Evolutionary conservation across 2,113 vertebrate genomes (phyloP).

Genomic region (Chinchilla lanigera): DNA sequence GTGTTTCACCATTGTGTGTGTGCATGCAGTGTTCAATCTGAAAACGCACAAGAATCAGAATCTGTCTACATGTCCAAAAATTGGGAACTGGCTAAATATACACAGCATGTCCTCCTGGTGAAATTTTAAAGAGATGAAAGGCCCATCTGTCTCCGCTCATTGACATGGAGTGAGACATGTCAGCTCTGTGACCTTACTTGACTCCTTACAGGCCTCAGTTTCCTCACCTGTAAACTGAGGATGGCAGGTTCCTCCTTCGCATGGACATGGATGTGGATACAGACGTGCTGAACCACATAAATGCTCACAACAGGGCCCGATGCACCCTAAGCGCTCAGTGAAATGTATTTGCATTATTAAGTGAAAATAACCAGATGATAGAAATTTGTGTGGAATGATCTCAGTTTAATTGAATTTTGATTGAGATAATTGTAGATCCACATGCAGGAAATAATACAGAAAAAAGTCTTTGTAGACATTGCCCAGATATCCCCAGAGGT

Average conservation of each 20-base stretch:
- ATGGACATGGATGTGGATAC: background rate
- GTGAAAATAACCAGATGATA: background rate
- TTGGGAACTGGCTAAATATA: background rate
- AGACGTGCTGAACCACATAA: no score
- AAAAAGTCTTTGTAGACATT: background rate
- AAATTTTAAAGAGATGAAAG: background rate
- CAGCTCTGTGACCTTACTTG: background rate
- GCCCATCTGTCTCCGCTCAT: background rate
- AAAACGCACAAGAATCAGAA: constrained; percentile 3
- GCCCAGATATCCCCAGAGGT: background rate
- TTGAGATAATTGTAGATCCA: background rate
- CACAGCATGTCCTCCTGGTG: background rate
- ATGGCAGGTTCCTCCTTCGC: background rate
- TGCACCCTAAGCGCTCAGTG: background rate
- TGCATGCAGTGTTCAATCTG: background rate
- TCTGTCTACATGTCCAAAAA: background rate
- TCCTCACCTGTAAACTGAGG: background rate
- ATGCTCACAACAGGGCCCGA: background rate
- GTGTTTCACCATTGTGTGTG: background rate
- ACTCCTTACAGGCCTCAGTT: background rate
- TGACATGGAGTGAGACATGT: background rate
- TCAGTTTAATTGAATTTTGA: background rate
- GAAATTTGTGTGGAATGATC: background rate
- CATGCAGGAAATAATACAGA: background rate
- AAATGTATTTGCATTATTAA: background rate